Evolutionary conservation across 2,797 vertebrate species (phyloP), one percentile per base, ranked within the genome.

Genomic region (Chromis chromis): DNA sequence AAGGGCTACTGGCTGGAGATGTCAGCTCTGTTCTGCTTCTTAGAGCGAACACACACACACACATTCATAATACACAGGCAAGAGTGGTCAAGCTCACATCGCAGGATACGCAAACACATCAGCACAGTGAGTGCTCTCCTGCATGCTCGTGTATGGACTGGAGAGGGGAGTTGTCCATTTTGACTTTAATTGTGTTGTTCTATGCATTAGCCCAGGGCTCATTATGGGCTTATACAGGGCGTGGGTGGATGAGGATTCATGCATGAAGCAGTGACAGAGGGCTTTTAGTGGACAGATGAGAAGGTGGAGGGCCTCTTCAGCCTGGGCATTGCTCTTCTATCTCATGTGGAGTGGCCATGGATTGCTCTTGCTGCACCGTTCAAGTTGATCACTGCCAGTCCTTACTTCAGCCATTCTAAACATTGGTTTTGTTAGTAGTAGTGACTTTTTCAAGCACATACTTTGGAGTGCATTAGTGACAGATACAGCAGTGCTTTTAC

Each of bases 151-250:
- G 42, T 19, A 12, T 60, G 55, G 46, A 39, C 78, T 88, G 46
- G 67, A 91, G 87, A 83, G 71, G 74, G 72, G 50, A 86, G 72
- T 49, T 72, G 73, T 86, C 81, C 72, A 81, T 84, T 88, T 73
- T 60, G 79, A 65, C 70, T 88, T 84, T 87, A 86, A 91, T 91
- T 86, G 82, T 91, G 88, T 93, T 93, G 86, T 90, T 91, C 65
- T 84, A 73, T 77, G 84, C 86, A 83, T 90, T 88, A 88, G 76
- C 83, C 73, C 59, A 16, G 82, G 68, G 81, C 81, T 91, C 82
- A 88, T 88, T 88, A 82, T 70, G 65, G 78, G 57, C 78, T 72
- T 73, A 65, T 69, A n/a, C 54, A 10, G 75, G 80, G 78, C 17
- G 87, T 91, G 87, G 88, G 91, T 86, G 89, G 82, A 72, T 55